Evolutionary conservation across 2,113 vertebrate genomes (phyloP).

Genomic region (Psophia crepitans): DNA sequence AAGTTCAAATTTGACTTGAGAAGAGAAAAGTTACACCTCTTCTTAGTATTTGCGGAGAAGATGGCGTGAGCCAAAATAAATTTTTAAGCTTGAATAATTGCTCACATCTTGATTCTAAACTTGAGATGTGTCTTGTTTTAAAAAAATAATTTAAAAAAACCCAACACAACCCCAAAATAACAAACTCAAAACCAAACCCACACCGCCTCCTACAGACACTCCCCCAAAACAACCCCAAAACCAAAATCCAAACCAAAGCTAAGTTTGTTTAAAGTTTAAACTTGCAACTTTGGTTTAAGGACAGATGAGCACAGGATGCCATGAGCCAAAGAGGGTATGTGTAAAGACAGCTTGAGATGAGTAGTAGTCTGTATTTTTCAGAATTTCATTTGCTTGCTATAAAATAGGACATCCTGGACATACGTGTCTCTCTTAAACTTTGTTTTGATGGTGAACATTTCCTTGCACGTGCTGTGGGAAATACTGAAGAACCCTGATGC

Average conservation of each 20-base stretch:
- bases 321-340: accelerated
- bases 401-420: background rate
- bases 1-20: background rate
- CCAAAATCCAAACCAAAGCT: background rate
- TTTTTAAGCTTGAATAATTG: background rate
- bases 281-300: background rate
- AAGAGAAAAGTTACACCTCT: background rate
- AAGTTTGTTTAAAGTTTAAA: background rate
- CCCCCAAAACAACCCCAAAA: background rate
- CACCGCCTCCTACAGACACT: background rate
- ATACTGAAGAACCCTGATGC: background rate
- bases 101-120: background rate
- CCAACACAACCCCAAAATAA: background rate
- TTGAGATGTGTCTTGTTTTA: background rate
- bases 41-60: background rate
- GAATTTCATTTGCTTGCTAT: background rate
- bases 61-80: background rate
- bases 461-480: background rate
- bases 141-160: background rate
- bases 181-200: background rate
- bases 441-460: background rate
- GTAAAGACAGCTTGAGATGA: background rate
- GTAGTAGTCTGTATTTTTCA: background rate
- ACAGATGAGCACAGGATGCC: background rate
- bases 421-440: background rate